Evolutionary conservation across 1,140 invertebrate genomes (phyloP).

Genomic region (Drosophila tristis): DNA sequence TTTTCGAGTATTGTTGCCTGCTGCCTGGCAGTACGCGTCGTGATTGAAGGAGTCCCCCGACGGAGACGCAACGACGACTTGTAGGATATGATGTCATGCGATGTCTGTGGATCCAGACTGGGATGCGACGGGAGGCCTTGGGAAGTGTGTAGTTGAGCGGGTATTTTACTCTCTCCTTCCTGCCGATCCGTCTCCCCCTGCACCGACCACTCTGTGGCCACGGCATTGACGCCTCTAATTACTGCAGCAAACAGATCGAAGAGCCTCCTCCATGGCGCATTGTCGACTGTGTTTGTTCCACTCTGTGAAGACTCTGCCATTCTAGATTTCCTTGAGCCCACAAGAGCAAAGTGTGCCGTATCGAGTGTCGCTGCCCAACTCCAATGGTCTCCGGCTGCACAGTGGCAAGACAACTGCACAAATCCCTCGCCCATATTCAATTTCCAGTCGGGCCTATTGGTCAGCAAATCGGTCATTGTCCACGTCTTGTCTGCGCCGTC

Average conservation of each 20-base stretch:
- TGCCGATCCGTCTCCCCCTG: no score
- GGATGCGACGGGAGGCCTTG: no score
- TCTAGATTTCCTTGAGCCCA: constrained; percentile 31
- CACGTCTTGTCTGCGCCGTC: no score
- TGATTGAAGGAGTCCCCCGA: constrained; percentile 38
- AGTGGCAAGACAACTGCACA: no score
- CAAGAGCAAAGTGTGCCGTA: constrained; percentile 9
- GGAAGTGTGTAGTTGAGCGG: no score
- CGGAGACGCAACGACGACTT: constrained; percentile 36
- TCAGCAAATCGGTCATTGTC: no score
- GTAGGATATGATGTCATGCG: no score
- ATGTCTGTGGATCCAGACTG: no score
- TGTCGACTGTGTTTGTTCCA: not conserved
- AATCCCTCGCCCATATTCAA: not conserved
- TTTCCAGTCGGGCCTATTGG: no score
- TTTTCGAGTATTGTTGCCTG: constrained; percentile 50
- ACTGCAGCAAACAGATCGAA: not conserved
- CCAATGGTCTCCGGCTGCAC: no score
- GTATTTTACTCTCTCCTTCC: no score
- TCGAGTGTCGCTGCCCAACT: constrained; percentile 7
- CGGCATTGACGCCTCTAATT: constrained; percentile 2
- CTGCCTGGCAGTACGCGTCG: constrained; percentile 46
- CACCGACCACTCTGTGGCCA: not conserved
- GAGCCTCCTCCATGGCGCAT: not conserved
- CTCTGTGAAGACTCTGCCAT: not conserved